Evolutionary conservation across 1,140 invertebrate genomes (phyloP).

Genomic region (Drosophila auraria): DNA sequence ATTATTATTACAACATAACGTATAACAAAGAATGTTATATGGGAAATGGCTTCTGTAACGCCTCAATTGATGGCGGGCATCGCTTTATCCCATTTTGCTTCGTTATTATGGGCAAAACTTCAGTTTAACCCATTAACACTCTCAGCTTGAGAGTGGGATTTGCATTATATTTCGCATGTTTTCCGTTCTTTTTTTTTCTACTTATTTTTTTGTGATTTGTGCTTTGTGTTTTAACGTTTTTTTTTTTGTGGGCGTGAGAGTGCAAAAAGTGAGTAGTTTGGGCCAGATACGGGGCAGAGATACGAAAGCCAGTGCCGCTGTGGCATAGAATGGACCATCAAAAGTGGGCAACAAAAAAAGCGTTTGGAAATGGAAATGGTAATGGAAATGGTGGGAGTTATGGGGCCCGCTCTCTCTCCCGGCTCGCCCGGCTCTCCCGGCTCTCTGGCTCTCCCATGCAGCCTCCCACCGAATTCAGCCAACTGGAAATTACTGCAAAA

Average conservation of each 20-base stretch:
- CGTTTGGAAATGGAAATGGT: conserved; percentile 44
- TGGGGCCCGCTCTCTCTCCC: conserved; percentile 2
- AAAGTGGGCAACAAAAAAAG: conserved; percentile 52
- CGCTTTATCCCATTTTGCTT: conserved; percentile 4
- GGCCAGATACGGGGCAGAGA: conserved; percentile 23
- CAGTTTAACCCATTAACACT: conserved; percentile 55
- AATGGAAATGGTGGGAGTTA: conserved; percentile 52
- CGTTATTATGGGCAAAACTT: conserved; percentile 46
- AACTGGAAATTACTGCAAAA: conserved; percentile 67
- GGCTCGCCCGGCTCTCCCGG: neutral
- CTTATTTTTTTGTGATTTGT: conserved; percentile 23
- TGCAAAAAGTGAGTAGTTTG: conserved; percentile 50
- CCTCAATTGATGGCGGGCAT: neutral
- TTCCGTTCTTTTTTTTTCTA: conserved; percentile 8
- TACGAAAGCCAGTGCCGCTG: conserved; percentile 18
- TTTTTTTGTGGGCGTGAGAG: conserved; percentile 56
- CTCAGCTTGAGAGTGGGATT: conserved; percentile 30
- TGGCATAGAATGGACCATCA: conserved; percentile 39
- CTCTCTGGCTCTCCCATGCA: conserved; percentile 22
- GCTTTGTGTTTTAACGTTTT: conserved; percentile 15
- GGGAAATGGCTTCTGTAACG: neutral
- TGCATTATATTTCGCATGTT: conserved; percentile 22
- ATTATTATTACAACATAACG: neutral
- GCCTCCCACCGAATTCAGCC: conserved; percentile 56
- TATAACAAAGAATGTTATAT: neutral